Evolutionary conservation across 2,113 vertebrate genomes (phyloP).

Genomic region (Brachypteracias leptosomus): DNA sequence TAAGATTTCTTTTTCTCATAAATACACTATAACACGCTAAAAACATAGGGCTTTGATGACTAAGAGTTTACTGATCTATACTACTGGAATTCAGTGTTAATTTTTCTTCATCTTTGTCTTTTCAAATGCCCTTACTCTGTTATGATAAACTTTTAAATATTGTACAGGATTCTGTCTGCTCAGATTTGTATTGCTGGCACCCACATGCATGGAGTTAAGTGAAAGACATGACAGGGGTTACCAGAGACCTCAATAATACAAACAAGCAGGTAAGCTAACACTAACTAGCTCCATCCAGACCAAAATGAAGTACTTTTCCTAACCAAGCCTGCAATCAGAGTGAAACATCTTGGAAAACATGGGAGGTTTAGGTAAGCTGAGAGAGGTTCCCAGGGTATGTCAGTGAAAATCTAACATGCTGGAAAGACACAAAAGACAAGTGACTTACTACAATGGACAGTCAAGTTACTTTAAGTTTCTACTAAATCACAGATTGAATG

Average conservation of each 20-base stretch:
- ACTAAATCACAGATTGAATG: not conserved
- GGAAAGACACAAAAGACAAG: not conserved
- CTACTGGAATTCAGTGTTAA: not conserved
- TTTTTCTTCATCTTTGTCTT: not conserved
- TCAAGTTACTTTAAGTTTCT: not conserved
- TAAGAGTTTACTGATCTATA: not conserved
- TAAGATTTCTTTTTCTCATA: not conserved
- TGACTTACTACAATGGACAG: not conserved
- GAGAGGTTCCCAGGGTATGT: not conserved
- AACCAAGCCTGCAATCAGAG: not conserved
- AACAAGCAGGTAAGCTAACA: not conserved
- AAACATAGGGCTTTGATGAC: not conserved
- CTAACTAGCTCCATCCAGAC: not conserved
- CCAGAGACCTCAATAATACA: not conserved
- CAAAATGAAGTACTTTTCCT: not conserved
- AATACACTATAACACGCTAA: not conserved
- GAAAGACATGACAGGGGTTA: not conserved
- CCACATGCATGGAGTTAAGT: not conserved
- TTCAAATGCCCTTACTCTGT: not conserved
- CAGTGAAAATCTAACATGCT: not conserved
- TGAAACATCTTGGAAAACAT: not conserved
- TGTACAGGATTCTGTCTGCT: not conserved
- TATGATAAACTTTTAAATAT: not conserved
- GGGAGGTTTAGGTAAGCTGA: not conserved
- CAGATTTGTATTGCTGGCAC: not conserved